Evolutionary conservation across 2,888 invertebrate genomes (phyloP).

Genomic region (Hofmannophila pseudospretella): DNA sequence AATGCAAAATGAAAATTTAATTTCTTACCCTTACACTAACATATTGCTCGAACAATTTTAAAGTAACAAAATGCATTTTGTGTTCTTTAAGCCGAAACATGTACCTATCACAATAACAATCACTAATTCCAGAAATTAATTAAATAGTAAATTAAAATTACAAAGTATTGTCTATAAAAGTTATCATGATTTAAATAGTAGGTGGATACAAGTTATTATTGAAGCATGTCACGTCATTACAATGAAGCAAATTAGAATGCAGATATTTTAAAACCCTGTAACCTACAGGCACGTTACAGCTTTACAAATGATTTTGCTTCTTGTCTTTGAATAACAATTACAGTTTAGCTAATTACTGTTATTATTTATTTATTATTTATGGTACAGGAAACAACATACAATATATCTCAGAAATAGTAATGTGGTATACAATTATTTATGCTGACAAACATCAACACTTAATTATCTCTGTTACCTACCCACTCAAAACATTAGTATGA

Average conservation of each 20-base stretch:
- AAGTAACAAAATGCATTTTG: conserved; percentile 4
- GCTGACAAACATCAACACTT: background rate
- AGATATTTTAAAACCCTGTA: conserved; percentile 1
- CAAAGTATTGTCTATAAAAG: conserved; percentile 1
- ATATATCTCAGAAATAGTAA: background rate
- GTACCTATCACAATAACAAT: conserved; percentile 9
- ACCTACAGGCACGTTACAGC: conserved; percentile 1
- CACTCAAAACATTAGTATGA: too few relatives aligned
- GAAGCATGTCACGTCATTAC: background rate
- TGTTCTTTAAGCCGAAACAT: conserved; percentile 2
- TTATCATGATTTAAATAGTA: background rate
- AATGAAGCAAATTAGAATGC: background rate
- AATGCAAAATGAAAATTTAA: background rate
- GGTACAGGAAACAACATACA: background rate
- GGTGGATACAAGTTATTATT: background rate
- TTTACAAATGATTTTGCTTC: background rate
- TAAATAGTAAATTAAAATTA: background rate
- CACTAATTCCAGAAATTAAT: conserved; percentile 1
- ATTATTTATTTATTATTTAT: background rate
- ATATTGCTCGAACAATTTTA: background rate
- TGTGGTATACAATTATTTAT: background rate
- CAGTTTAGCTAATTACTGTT: background rate
- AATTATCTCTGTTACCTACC: background rate
- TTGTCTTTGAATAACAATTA: too few relatives aligned
- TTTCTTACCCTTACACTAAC: background rate